A percentile compares a stretch with the other conserved stretches of the same genome.
phyloP scores from a whole-genome alignment of 92 coral and sea anemone genomes.

The Palythoa heliodiscus region DNA sequence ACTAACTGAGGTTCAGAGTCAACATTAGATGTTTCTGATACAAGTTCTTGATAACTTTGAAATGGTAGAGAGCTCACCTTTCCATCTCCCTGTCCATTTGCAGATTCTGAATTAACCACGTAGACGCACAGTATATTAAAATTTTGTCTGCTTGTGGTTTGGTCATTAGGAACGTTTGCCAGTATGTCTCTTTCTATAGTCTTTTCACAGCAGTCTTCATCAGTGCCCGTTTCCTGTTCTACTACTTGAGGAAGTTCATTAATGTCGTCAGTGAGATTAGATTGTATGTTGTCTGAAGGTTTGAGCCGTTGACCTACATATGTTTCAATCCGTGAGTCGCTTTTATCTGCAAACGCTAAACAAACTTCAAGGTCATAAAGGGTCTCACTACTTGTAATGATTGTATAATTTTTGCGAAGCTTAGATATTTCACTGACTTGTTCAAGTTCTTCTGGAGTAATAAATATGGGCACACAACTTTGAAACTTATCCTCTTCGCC shows the following conservation, averaged over 20 bases:
- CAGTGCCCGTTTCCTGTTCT: no score
- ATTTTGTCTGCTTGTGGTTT: not conserved
- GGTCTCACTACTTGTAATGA: not conserved
- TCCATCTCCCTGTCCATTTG: not conserved
- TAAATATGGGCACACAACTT: conserved; percentile 5
- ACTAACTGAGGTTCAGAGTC: not conserved
- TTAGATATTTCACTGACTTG: not conserved
- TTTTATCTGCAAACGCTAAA: not conserved
- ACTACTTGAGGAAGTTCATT: not conserved
- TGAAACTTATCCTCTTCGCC: not conserved
- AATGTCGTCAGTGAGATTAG: not conserved
- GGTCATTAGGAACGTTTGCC: no score
- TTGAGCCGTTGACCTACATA: not conserved
- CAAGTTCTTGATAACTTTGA: not conserved
- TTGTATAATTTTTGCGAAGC: not conserved
- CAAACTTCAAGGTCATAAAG: not conserved
- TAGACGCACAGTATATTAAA: not conserved
- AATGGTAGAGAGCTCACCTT: not conserved
- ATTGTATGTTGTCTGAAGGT: not conserved
- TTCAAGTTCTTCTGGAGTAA: conserved; percentile 7
- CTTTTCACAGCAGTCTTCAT: no score
- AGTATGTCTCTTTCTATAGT: no score
- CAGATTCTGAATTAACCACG: not conserved
- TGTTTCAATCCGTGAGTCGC: not conserved
- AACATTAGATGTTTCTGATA: not conserved